Conservation (phyloP, 2,797 vertebrate genomes). For the Babyrousa celebensis region DNA sequence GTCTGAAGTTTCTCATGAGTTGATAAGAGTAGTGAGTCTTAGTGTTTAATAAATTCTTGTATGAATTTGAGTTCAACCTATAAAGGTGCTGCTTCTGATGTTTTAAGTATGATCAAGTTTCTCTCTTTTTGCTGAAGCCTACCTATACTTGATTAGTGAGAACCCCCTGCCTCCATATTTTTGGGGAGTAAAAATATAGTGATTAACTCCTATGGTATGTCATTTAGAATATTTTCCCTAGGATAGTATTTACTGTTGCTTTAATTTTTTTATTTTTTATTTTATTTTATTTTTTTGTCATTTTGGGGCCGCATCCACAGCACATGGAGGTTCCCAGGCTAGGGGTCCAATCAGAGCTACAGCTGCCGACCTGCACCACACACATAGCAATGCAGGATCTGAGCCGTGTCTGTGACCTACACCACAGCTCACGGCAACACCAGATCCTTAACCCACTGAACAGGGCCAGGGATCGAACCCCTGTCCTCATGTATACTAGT, state of each 20-base stretch:
- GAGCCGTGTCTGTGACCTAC: too few relatives aligned
- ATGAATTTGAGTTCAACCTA: constrained; percentile 65
- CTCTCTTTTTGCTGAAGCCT: constrained; percentile 92
- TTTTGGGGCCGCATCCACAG: too few relatives aligned
- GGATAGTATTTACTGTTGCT: constrained; percentile 79
- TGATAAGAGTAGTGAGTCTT: neutral
- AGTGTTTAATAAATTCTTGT: constrained; percentile 63
- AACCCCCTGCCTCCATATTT: constrained; percentile 90
- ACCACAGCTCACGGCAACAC: too few relatives aligned
- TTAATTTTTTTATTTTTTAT: constrained; percentile 43
- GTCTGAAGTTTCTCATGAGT: constrained; percentile 42
- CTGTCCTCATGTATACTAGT: too few relatives aligned
- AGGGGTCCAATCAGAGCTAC: too few relatives aligned
- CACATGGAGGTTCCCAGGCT: too few relatives aligned
- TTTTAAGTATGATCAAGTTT: constrained; percentile 89
- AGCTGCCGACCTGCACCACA: too few relatives aligned
- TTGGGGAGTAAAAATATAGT: constrained; percentile 91
- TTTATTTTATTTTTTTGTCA: neutral
- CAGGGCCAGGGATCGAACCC: too few relatives aligned
- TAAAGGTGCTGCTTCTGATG: constrained; percentile 86
- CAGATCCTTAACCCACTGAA: too few relatives aligned
- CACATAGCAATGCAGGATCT: too few relatives aligned
- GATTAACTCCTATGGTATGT: constrained; percentile 90
- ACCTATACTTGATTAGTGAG: constrained; percentile 90
- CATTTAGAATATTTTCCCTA: constrained; percentile 90